Conservation (phyloP, 2,797 vertebrate genomes). For the Pangasius sanitwongsei region DNA sequence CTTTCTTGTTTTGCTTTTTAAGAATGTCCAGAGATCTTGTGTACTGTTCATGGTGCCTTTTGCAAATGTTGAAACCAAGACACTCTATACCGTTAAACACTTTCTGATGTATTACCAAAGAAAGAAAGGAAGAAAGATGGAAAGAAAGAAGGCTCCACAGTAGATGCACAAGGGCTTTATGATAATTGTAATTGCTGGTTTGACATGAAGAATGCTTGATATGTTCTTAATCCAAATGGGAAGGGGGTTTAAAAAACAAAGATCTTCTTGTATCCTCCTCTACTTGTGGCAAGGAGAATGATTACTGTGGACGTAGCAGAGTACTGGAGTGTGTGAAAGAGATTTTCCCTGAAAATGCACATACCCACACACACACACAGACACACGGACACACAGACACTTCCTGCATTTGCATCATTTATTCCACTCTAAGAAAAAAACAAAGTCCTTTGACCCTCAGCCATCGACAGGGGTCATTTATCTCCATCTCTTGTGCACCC, state of each 20-base stretch:
- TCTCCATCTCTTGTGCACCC: conserved; percentile 12
- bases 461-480: conserved; percentile 36
- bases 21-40: too few species aligned
- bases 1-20: too few species aligned
- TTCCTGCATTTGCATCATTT: conserved; percentile 53
- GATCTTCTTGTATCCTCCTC: neutral
- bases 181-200: neutral
- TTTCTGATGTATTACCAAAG: too few species aligned
- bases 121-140: too few species aligned
- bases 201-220: neutral
- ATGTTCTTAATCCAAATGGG: neutral
- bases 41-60: too few species aligned
- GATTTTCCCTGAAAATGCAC: neutral
- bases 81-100: too few species aligned
- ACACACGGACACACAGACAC: conserved; percentile 4
- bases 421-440: conserved; percentile 35
- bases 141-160: neutral
- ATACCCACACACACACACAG: neutral
- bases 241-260: neutral
- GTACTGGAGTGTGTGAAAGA: neutral
- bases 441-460: conserved; percentile 30
- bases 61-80: too few species aligned
- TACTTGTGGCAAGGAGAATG: neutral
- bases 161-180: neutral
- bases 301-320: too few species aligned